These are phyloP conservation scores for Syrmaticus mikado DNA, from an alignment of 2,113 vertebrate species.

Conservation along the genomic window DNA sequence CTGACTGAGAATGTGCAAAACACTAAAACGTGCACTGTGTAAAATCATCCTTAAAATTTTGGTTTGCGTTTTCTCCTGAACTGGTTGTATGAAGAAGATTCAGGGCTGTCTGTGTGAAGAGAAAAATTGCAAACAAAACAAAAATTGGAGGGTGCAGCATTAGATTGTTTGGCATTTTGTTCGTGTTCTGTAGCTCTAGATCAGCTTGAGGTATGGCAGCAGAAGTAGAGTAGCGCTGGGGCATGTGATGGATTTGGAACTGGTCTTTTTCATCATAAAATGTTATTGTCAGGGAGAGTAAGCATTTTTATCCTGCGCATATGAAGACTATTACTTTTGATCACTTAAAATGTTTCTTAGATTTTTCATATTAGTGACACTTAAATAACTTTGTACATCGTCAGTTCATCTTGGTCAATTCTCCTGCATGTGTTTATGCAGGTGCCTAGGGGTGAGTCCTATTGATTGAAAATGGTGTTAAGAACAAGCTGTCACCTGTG, in stretches of 20 bases:
- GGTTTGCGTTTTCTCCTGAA: background rate
- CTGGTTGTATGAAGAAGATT: background rate
- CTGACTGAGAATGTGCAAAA: background rate
- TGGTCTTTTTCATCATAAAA: background rate
- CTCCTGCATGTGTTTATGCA: fast-evolving
- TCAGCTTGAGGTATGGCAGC: background rate
- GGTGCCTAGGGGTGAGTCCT: background rate
- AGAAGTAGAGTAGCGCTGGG: background rate
- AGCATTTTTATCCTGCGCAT: background rate
- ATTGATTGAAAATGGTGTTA: background rate
- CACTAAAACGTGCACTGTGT: too few species aligned
- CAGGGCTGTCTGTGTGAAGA: background rate
- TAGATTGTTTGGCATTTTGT: background rate
- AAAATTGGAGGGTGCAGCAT: background rate
- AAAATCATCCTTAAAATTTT: background rate
- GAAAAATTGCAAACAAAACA: background rate
- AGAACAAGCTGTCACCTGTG: background rate
- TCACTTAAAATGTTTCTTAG: background rate
- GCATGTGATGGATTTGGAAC: background rate
- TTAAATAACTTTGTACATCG: background rate
- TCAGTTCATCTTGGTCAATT: background rate
- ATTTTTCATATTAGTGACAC: background rate
- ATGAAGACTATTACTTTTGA: background rate
- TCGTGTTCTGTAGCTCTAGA: background rate
- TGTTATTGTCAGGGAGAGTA: background rate